Percentiles rank a stretch among this genome's conserved stretches.
Conservation (phyloP, 2,888 invertebrate genomes). For the Pristionchus exspectatus region DNA sequence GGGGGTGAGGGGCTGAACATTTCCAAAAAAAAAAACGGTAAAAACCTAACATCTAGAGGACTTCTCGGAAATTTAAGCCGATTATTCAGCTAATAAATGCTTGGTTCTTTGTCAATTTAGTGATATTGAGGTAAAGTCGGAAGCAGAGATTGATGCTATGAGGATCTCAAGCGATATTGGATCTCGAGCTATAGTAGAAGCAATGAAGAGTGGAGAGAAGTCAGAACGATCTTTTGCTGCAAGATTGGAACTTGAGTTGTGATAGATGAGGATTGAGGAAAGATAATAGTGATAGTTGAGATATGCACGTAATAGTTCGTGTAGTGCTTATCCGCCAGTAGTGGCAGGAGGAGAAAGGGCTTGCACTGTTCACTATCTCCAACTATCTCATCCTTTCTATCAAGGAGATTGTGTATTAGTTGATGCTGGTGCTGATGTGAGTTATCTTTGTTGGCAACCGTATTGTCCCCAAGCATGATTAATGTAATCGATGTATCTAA, state of each 20-base stretch:
- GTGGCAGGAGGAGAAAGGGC: constrained; percentile 49
- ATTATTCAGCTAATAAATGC: too few relatives aligned
- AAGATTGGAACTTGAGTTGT: constrained; percentile 18
- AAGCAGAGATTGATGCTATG: constrained; percentile 20
- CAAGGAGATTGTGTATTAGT: constrained; percentile 18
- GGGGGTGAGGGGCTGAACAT: too few relatives aligned
- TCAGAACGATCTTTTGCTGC: constrained; percentile 12
- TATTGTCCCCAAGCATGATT: background rate
- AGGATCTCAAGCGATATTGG: background rate
- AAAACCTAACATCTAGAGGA: too few relatives aligned
- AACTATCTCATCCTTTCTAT: background rate
- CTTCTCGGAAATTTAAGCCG: too few relatives aligned
- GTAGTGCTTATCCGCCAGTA: constrained; percentile 16
- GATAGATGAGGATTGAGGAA: background rate
- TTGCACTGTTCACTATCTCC: constrained; percentile 51
- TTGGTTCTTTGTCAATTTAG: too few relatives aligned
- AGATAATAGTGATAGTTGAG: constrained; percentile 3
- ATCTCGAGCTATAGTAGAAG: background rate
- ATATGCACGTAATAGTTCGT: background rate
- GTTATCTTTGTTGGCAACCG: background rate
- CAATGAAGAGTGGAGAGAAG: constrained; percentile 14
- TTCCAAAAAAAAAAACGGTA: too few relatives aligned
- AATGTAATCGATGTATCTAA: too few relatives aligned
- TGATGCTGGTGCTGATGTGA: constrained; percentile 46
- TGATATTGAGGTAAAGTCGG: constrained; percentile 34